Percentiles rank a stretch among this genome's conserved stretches.
These are phyloP conservation scores for Mormyrus lacerda DNA, from an alignment of 2,113 vertebrate species.

Conservation along the genomic window DNA sequence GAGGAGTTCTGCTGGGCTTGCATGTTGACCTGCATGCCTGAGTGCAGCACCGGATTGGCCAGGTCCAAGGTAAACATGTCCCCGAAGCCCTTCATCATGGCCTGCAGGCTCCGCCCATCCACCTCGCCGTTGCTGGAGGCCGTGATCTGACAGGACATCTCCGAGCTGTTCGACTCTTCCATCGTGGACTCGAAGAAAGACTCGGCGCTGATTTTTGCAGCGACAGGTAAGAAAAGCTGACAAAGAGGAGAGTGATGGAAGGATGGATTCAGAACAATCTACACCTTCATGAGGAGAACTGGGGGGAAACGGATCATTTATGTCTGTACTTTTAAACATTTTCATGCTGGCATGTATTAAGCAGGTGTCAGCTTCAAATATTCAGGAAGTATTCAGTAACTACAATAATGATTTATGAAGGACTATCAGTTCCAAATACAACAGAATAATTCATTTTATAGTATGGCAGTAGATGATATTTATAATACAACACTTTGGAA, in stretches of 20 bases:
- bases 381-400: background rate
- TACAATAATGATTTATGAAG: background rate
- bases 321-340: background rate
- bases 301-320: background rate
- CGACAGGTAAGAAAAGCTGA: slow-evolving; percentile 82
- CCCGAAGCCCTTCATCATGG: slow-evolving; percentile 82
- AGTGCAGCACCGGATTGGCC: slow-evolving; percentile 75
- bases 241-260: slow-evolving; percentile 40
- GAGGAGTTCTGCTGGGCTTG: slow-evolving; percentile 86
- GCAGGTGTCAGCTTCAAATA: background rate
- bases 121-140: slow-evolving; percentile 79
- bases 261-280: background rate
- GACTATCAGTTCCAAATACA: background rate
- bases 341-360: background rate
- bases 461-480: background rate
- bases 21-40: slow-evolving; percentile 87
- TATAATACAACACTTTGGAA: background rate
- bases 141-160: slow-evolving; percentile 86
- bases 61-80: slow-evolving; percentile 80
- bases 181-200: slow-evolving; percentile 89
- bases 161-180: slow-evolving; percentile 86
- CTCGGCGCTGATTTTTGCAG: slow-evolving; percentile 82
- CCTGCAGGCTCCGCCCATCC: slow-evolving; percentile 76
- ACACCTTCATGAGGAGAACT: background rate
- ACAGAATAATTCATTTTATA: background rate